Conservation (phyloP, 2,113 vertebrate species). For the Phainopepla nitens region DNA sequence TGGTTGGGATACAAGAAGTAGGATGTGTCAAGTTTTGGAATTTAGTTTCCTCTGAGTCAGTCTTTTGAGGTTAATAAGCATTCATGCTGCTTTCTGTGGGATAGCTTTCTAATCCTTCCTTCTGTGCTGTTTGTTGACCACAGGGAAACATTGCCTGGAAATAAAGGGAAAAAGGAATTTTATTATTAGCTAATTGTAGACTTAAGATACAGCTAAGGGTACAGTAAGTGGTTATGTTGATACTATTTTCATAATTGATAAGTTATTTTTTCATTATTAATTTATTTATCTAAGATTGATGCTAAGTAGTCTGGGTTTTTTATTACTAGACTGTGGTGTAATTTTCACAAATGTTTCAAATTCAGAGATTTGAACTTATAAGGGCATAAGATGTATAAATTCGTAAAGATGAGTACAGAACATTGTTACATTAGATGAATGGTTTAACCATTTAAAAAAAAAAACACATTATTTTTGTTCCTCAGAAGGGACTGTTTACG, state of each 20-base stretch:
- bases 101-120: constrained; percentile 11
- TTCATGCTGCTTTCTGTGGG: constrained; percentile 4
- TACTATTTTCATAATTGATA: neutral
- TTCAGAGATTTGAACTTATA: neutral
- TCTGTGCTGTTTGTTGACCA: neutral
- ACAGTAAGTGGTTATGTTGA: neutral
- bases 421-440: neutral
- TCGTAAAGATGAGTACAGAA: neutral
- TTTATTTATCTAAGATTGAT: neutral
- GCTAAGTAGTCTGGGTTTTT: neutral
- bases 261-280: neutral
- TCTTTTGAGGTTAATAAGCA: constrained; percentile 46
- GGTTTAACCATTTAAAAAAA: neutral
- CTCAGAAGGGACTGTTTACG: neutral
- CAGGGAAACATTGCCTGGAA: constrained; percentile 21
- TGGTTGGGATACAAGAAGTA: neutral
- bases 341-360: neutral
- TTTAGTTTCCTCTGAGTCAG: constrained; percentile 50
- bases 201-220: neutral
- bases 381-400: neutral
- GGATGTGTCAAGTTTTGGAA: constrained; percentile 23
- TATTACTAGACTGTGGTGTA: neutral
- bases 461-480: neutral
- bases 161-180: neutral
- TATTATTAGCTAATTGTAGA: constrained; percentile 7